Conservation (phyloP, 2,797 vertebrate genomes). For the Brachymystax lenok region DNA sequence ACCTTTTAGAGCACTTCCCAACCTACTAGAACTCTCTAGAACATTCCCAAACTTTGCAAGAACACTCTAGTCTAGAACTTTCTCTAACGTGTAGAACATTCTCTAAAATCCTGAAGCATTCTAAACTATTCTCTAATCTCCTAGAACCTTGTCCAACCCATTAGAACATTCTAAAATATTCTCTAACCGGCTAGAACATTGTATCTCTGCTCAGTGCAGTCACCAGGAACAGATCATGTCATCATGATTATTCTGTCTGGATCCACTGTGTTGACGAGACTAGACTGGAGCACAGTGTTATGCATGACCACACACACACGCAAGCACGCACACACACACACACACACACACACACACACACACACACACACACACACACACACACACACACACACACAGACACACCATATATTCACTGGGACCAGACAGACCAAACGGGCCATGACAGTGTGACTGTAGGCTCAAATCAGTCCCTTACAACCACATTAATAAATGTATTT, state of each 20-base stretch:
- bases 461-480: background rate
- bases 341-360: no score
- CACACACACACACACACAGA: background rate
- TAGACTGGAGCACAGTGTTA: background rate
- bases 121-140: background rate
- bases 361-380: background rate
- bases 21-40: background rate
- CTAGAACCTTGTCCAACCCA: background rate
- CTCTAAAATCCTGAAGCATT: background rate
- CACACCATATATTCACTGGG: background rate
- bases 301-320: background rate
- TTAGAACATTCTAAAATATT: background rate
- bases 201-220: background rate
- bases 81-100: background rate
- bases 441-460: background rate
- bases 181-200: background rate
- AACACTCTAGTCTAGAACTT: background rate
- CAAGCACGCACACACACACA: background rate
- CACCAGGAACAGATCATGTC: slow-evolving; percentile 2
- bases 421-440: background rate
- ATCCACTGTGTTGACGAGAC: background rate
- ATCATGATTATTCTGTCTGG: background rate
- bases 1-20: background rate
- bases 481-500: background rate
- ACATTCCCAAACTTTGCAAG: background rate